These are phyloP conservation scores for Cosmia trapezina DNA, from an alignment of 2,888 invertebrate genomes.

Conservation along the genomic window DNA sequence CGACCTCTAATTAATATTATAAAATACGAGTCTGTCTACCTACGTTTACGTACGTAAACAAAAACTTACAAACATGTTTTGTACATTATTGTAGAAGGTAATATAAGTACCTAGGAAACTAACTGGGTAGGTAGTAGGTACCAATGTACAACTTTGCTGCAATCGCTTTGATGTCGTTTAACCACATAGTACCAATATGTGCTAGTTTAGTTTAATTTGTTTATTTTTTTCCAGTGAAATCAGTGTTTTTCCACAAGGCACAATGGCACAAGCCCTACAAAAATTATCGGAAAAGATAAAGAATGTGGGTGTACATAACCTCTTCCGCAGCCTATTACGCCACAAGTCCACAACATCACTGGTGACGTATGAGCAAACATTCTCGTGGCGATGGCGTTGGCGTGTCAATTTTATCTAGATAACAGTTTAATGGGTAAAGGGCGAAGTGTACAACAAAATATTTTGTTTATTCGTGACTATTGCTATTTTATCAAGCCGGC, in stretches of 20 bases:
- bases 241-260: conserved; percentile 62
- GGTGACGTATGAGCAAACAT: conserved; percentile 62
- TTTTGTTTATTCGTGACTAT: not conserved
- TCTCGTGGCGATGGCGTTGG: conserved; percentile 39
- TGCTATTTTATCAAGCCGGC: not conserved
- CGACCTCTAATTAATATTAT: conserved; percentile 44
- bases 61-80: conserved; percentile 29
- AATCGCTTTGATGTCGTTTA: conserved; percentile 13
- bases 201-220: conserved; percentile 22
- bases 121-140: not conserved
- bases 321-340: conserved; percentile 60
- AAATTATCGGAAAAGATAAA: conserved; percentile 61
- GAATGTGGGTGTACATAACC: conserved; percentile 60
- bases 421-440: conserved; percentile 47
- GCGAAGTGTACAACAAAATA: conserved; percentile 4
- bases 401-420: conserved; percentile 48
- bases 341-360: conserved; percentile 61
- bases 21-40: conserved; percentile 33
- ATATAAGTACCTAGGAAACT: not conserved
- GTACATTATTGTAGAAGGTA: conserved; percentile 13
- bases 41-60: conserved; percentile 33
- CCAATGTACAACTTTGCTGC: not conserved
- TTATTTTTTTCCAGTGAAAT: conserved; percentile 55
- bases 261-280: conserved; percentile 44
- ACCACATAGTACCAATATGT: conserved; percentile 1